Evolutionary conservation across 1,140 invertebrate species (phyloP), one percentile per base, ranked within the genome.

Genomic region (Zaprionus taronus): DNA sequence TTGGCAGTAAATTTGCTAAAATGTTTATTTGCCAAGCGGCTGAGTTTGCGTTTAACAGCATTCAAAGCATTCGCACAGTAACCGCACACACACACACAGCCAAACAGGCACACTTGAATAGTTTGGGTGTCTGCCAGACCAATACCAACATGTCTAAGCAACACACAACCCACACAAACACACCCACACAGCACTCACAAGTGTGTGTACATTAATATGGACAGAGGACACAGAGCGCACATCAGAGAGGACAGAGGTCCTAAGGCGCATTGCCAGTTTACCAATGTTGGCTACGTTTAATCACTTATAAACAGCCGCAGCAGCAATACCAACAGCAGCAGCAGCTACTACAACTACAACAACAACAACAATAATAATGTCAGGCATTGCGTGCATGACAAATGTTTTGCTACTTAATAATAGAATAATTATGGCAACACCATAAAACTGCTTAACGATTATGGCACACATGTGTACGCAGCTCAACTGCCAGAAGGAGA

Each of bases 1-100:
- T 91, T 89, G 81, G 81, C 71, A 83, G 89, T 85, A 91, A 91
- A 91, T 91, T 91, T 91, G 81, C 83, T 90, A 85, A 90, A 90
- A 91, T 90, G 85, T 90, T 90, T 90, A 90, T 90, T 90, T 90
- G 85, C 85, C 76, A 85, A 89, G 86, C 85, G 85, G 79, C 77
- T 85, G 87, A 81, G 84, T 90, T 90, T 90, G 81, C 72, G 85
- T 90, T 90, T 80, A 77, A 79, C 84, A 87, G 77, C 80, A 86
- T 44, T 38, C 20, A 56, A 58, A 78, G 53, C 24, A 69, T 55
- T 66, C 62, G 56, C 28, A 49, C 31, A 76, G 22, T 31, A n/a
- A 55, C 55, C 28, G 11, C 15, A 57, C 22, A 66, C 36, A 72
- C 57, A 70, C 58, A 31, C 69, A 56, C 61, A 76, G 9, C 9